Evolutionary conservation across 2,113 vertebrate species (phyloP).

Genomic region (Eulemur rufifrons): DNA sequence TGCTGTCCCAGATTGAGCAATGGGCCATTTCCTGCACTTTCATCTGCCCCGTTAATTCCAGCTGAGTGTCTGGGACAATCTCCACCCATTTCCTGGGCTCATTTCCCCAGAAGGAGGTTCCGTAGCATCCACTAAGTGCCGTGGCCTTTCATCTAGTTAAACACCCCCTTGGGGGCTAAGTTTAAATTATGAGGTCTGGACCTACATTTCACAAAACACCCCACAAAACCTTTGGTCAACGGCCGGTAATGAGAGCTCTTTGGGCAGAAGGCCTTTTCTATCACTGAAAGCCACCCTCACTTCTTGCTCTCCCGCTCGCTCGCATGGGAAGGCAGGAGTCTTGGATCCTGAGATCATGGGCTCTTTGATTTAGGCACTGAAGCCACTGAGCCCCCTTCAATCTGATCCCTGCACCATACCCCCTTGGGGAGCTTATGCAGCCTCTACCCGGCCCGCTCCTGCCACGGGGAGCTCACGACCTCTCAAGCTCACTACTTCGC

Average conservation of each 20-base stretch:
- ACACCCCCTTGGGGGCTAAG: neutral
- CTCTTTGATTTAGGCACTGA: neutral
- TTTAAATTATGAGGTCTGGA: neutral
- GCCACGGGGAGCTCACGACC: neutral
- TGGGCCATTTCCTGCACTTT: conserved; percentile 40
- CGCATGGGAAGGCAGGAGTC: neutral
- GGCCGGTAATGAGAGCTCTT: neutral
- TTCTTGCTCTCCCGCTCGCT: neutral
- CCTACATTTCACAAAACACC: neutral
- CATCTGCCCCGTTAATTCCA: conserved; percentile 7
- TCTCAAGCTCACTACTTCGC: neutral
- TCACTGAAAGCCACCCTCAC: rapidly evolving
- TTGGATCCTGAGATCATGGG: neutral
- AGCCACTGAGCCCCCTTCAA: neutral
- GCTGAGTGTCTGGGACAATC: neutral
- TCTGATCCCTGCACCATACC: no score
- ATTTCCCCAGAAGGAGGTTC: neutral
- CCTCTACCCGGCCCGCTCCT: neutral
- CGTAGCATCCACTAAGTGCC: neutral
- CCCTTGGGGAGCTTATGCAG: no score
- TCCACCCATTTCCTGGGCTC: conserved; percentile 40
- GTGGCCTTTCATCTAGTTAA: neutral
- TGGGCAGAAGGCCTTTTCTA: neutral
- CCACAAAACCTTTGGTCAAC: neutral
- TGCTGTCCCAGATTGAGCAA: neutral